Percentiles rank a stretch among this genome's conserved stretches.
Evolutionary conservation across 2,888 invertebrate genomes (phyloP).

Genomic region (Cephus spinipes): DNA sequence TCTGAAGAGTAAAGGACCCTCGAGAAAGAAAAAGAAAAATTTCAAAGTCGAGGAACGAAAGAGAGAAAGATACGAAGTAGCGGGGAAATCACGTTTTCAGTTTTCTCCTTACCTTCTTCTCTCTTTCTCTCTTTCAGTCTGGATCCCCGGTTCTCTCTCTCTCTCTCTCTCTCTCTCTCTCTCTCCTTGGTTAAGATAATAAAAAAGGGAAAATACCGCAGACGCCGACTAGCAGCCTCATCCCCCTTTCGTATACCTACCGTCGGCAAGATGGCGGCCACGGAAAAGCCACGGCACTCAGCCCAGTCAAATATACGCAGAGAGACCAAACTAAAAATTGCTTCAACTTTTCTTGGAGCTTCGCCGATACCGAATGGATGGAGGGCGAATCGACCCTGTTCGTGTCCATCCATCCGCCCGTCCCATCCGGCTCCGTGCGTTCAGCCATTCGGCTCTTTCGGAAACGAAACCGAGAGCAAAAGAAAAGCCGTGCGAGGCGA

Average conservation of each 20-base stretch:
- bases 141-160: not conserved
- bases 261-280: not conserved
- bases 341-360: not conserved
- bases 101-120: not conserved
- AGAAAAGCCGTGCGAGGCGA: not conserved
- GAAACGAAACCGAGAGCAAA: not conserved
- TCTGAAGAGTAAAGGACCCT: not conserved
- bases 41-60: not conserved
- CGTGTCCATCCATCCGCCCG: not conserved
- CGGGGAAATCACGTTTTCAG: not conserved
- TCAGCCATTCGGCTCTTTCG: no score
- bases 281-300: not conserved
- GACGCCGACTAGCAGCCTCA: not conserved
- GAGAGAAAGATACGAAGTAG: not conserved
- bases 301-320: not conserved
- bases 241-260: not conserved
- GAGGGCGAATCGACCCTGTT: not conserved
- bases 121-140: slow-evolving; percentile 1
- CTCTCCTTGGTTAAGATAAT: not conserved
- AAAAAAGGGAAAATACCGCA: not conserved
- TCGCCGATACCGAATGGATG: not conserved
- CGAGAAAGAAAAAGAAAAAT: not conserved
- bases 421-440: not conserved
- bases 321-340: slow-evolving; percentile 4
- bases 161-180: not conserved